phyloP scores from a whole-genome alignment of 2,113 vertebrate species.

The Ornithorhynchus anatinus region DNA sequence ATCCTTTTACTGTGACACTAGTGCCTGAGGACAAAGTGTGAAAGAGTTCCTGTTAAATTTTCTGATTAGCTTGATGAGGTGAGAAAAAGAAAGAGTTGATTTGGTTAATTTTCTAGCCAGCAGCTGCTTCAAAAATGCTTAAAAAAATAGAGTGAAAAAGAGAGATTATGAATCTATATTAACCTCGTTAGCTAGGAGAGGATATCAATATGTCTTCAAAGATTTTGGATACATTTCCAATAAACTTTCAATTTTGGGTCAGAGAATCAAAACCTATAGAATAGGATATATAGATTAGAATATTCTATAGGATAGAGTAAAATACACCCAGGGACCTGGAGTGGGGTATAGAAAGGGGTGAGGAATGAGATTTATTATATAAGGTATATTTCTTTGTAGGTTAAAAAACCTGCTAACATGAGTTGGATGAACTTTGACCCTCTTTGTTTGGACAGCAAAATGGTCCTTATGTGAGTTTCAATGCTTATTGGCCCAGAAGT shows the following conservation, averaged over 20 bases:
- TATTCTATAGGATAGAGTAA: too few relatives aligned
- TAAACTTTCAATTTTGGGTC: not conserved
- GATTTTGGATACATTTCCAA: not conserved
- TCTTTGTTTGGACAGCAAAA: too few relatives aligned
- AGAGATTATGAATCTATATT: slow-evolving; percentile 7
- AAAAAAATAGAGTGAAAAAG: not conserved
- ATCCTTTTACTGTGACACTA: not conserved
- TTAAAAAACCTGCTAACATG: too few relatives aligned
- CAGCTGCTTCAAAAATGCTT: not conserved
- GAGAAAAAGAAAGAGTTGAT: rapidly evolving
- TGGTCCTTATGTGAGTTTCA: too few relatives aligned
- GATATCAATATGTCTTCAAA: not conserved
- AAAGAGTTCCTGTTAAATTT: not conserved
- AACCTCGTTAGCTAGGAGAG: not conserved
- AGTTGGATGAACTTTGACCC: too few relatives aligned
- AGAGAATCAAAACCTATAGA: not conserved
- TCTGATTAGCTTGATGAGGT: not conserved
- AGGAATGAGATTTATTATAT: too few relatives aligned
- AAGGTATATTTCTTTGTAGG: too few relatives aligned
- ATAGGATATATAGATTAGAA: too few relatives aligned
- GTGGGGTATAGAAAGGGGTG: not conserved
- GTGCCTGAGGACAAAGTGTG: not conserved
- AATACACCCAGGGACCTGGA: too few relatives aligned
- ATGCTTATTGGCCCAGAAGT: too few relatives aligned
- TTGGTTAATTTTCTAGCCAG: not conserved